phyloP scores from a whole-genome alignment of 2,797 vertebrate species.

The Botia almorhae region DNA sequence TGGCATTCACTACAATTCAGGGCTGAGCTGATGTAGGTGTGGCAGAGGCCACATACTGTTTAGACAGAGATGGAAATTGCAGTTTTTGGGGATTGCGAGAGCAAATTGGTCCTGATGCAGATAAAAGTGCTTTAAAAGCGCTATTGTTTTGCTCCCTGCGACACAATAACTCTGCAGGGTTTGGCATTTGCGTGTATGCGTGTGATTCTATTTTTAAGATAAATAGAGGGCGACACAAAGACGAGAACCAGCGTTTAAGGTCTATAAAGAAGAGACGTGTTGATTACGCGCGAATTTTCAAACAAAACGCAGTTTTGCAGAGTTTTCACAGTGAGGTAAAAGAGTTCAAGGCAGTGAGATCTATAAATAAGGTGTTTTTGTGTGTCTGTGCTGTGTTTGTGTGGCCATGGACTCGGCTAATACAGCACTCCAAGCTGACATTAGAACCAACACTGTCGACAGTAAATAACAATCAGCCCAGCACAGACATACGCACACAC shows the following conservation, averaged over 20 bases:
- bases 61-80: slow-evolving; percentile 22
- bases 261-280: slow-evolving; percentile 20
- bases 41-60: slow-evolving; percentile 29
- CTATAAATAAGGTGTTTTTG: neutral
- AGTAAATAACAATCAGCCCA: slow-evolving; percentile 52
- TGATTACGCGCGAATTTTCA: slow-evolving; percentile 21
- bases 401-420: slow-evolving; percentile 29
- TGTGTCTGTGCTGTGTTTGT: neutral
- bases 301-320: neutral
- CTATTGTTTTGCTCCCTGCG: slow-evolving; percentile 40
- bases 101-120: slow-evolving; percentile 45
- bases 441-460: slow-evolving; percentile 22
- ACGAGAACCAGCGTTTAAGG: slow-evolving; percentile 20
- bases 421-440: slow-evolving; percentile 31
- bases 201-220: slow-evolving; percentile 8
- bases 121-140: slow-evolving; percentile 28
- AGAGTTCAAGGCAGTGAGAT: neutral
- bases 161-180: slow-evolving; percentile 27
- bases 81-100: slow-evolving; percentile 21
- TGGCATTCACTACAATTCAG: slow-evolving; percentile 13
- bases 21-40: slow-evolving; percentile 3
- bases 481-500: slow-evolving; percentile 52
- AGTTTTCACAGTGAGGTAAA: neutral
- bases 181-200: neutral
- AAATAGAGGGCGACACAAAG: slow-evolving; percentile 18